Evolutionary conservation across 2,113 vertebrate species (phyloP), one percentile per base, ranked within the genome.

Genomic region (Melanotaenia duboulayi): DNA sequence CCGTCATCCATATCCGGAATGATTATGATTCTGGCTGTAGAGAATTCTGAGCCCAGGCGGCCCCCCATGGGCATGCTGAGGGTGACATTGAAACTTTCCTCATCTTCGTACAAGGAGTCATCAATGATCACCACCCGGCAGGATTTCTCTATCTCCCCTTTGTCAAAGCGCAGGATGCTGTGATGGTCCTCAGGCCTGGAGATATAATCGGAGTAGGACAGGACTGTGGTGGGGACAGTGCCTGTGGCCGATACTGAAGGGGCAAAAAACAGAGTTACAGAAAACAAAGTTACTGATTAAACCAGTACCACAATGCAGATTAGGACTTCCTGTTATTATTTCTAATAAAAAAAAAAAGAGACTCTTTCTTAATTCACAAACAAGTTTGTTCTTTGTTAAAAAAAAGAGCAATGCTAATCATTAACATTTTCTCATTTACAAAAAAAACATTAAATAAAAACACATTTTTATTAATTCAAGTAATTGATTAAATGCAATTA

Each of bases 151-250:
- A 22, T 82, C 80, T 98, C 96, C 0, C 93, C 96, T 80, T 91
- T 96, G 90, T 98, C 96, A 48, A 99, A 99, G 42, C 94, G 95
- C n/a, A 99, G 69, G n/a, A 97, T 6, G 19, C 97, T 97, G 92
- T 85, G 95, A 89, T 98, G 97, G 72, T 98, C 96, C 85, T 99
- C 97, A 0, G 96, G 94, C 61, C 97, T 91, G 59, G 97, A 97
- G 90, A 99, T 98, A 92, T 97, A 99, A 90, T 99, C 97, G 0
- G 97, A 98, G 86, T 96, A 99, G 61, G 97, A 99, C 50, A 99
- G 92, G 6, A 99, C 97, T 0, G 92, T 95, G 19, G 93, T 95
- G 28, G 96, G 96, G 68, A 95, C 79, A 0, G 97, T 99, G 74
- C 97, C 97, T 7, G 93, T 93, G 32, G 97, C 97, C 1, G 96